Conservation (phyloP, 2,797 vertebrate genomes). For the Myotis myotis region DNA sequence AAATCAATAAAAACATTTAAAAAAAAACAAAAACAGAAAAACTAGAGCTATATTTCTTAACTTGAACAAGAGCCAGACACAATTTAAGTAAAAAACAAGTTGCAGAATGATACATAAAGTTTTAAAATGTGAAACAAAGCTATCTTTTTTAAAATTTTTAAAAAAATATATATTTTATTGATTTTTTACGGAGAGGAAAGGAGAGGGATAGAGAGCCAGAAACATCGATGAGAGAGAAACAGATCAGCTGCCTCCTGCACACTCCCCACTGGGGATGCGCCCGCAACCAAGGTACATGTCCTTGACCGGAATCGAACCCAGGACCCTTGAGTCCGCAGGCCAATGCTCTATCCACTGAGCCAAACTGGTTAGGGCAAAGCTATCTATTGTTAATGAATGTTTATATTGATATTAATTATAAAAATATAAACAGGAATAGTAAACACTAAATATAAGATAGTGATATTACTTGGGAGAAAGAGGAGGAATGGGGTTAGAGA, state of each 20-base stretch:
- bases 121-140: conserved; percentile 16
- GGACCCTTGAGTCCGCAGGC: too few species aligned
- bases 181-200: too few species aligned
- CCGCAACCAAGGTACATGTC: too few species aligned
- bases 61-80: conserved; percentile 44
- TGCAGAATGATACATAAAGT: neutral
- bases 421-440: neutral
- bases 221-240: too few species aligned
- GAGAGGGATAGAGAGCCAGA: too few species aligned
- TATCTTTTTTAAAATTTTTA: neutral
- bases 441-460: conserved; percentile 26
- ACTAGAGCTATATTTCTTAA: neutral
- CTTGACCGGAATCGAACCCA: too few species aligned
- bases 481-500: neutral
- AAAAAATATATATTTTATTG: too few species aligned
- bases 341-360: too few species aligned
- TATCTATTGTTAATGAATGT: neutral
- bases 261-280: too few species aligned
- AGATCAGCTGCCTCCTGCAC: too few species aligned
- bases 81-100: conserved; percentile 36
- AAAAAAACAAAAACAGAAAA: neutral
- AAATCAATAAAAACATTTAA: too few species aligned
- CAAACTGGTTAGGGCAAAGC: neutral
- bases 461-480: neutral
- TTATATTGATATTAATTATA: neutral